phyloP scores from a whole-genome alignment of 2,888 invertebrate genomes.

The Tineola bisselliella region DNA sequence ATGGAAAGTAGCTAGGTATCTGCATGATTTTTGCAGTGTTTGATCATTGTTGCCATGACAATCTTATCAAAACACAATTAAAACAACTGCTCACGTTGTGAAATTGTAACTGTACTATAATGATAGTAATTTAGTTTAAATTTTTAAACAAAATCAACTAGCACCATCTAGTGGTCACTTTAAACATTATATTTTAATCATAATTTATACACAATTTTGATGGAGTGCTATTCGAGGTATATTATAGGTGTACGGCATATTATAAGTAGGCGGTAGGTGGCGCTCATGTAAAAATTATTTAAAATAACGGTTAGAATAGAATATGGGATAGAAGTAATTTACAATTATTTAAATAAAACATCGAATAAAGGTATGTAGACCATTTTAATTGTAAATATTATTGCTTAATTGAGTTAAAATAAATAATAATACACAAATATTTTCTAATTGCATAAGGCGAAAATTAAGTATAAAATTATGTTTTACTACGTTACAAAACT shows the following conservation, averaged over 20 bases:
- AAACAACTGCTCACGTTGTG: too few relatives aligned
- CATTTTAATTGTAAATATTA: conserved; percentile 60
- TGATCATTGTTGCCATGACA: conserved; percentile 44
- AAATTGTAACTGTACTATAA: too few relatives aligned
- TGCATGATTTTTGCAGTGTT: conserved; percentile 1
- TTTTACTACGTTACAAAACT: neutral
- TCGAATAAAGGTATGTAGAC: conserved; percentile 30
- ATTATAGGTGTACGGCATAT: too few relatives aligned
- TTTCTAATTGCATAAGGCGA: conserved; percentile 35
- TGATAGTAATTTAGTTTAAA: too few relatives aligned
- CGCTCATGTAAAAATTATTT: too few relatives aligned
- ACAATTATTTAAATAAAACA: neutral
- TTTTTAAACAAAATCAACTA: neutral
- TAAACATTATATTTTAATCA: neutral
- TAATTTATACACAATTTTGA: too few relatives aligned
- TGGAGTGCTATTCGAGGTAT: too few relatives aligned
- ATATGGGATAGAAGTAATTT: too few relatives aligned
- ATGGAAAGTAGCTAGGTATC: too few relatives aligned
- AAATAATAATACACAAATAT: conserved; percentile 51
- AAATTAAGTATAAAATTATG: conserved; percentile 16
- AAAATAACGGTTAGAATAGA: too few relatives aligned
- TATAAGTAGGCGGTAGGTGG: too few relatives aligned
- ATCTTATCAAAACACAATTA: too few relatives aligned
- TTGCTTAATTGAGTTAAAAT: conserved; percentile 63
- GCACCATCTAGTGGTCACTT: neutral